Conservation (phyloP, 2,113 vertebrate species). For the Rhinogobius similis region DNA sequence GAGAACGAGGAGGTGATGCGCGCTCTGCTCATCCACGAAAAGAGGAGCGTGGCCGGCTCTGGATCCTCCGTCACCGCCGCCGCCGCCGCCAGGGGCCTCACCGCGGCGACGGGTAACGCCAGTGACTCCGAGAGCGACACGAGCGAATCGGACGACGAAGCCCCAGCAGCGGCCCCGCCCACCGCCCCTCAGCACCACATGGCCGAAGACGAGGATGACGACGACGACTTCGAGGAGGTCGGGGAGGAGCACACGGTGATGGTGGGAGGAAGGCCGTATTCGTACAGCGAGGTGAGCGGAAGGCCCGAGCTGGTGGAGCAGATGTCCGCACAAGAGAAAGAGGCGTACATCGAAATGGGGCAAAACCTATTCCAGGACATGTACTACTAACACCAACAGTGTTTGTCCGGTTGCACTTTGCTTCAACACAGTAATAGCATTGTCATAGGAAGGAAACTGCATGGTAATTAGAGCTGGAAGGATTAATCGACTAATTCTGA, state of each 20-base stretch:
- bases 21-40: conserved; percentile 95
- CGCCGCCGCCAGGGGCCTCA: conserved; percentile 56
- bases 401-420: neutral
- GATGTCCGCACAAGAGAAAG: conserved; percentile 95
- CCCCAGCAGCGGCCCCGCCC: conserved; percentile 41
- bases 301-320: conserved; percentile 91
- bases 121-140: conserved; percentile 98
- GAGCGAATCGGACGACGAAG: conserved; percentile 93
- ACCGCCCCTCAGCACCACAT: conserved; percentile 20
- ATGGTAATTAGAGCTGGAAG: neutral
- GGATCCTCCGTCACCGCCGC: conserved; percentile 33
- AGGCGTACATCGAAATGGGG: conserved; percentile 96
- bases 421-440: neutral
- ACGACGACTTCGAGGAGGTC: conserved; percentile 94
- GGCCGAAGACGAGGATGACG: conserved; percentile 83
- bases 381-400: conserved; percentile 83
- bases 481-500: no score
- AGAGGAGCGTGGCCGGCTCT: conserved; percentile 76
- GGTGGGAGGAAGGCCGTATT: conserved; percentile 85
- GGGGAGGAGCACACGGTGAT: conserved; percentile 85
- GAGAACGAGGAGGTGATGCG: conserved; percentile 98
- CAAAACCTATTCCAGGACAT: conserved; percentile 94
- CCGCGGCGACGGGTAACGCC: conserved; percentile 66
- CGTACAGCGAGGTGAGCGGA: conserved; percentile 93
- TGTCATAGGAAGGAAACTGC: neutral